Evolutionary conservation across 2,113 vertebrate genomes (phyloP).

Genomic region (Coryphaenoides rupestris): DNA sequence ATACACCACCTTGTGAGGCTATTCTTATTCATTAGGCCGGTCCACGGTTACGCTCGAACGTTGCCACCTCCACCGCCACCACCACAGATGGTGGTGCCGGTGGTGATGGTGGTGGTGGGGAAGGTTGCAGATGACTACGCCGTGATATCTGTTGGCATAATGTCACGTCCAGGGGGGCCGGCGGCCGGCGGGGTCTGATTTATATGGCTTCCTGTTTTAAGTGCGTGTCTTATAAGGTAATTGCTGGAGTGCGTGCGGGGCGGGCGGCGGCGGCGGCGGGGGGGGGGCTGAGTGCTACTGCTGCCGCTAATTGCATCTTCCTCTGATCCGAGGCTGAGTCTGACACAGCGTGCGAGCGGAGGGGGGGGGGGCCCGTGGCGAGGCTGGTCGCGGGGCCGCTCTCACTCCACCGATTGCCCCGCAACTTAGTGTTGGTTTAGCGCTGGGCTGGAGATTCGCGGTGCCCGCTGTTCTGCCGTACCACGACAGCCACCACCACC

Average conservation of each 20-base stretch:
- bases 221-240: constrained; percentile 71
- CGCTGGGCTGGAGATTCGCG: constrained; percentile 53
- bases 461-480: constrained; percentile 64
- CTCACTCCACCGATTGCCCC: constrained; percentile 52
- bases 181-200: constrained; percentile 59
- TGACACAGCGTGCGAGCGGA: constrained; percentile 50
- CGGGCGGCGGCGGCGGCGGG: constrained; percentile 48
- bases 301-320: constrained; percentile 66
- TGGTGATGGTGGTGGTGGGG: constrained; percentile 38
- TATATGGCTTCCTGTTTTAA: constrained; percentile 59
- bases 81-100: too few species aligned
- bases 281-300: constrained; percentile 32
- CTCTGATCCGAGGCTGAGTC: constrained; percentile 69
- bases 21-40: constrained; percentile 59
- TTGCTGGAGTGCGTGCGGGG: constrained; percentile 56
- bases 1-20: constrained; percentile 37
- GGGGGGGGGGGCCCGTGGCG: constrained; percentile 18
- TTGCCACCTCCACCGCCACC: constrained; percentile 36
- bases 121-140: constrained; percentile 8
- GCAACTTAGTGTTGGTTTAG: constrained; percentile 65
- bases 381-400: constrained; percentile 27
- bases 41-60: constrained; percentile 26
- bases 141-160: constrained; percentile 62
- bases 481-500: constrained; percentile 58
- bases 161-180: constrained; percentile 34